These are phyloP conservation scores for Eudyptes chrysolophus DNA, from an alignment of 2,113 vertebrate genomes.

Conservation along the genomic window DNA sequence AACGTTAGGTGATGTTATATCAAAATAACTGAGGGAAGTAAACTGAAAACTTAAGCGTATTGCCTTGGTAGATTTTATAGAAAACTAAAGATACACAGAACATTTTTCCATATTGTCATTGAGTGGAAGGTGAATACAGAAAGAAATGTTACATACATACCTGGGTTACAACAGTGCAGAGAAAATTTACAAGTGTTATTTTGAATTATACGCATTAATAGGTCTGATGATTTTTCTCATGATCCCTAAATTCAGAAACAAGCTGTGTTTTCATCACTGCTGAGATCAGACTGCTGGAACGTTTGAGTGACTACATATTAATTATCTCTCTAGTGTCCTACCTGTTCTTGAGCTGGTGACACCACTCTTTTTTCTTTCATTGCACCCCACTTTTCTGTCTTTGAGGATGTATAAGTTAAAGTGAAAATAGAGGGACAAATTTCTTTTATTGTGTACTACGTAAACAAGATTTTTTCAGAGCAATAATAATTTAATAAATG, in stretches of 20 bases:
- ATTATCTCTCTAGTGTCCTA: constrained; percentile 28
- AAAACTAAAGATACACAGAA: not conserved
- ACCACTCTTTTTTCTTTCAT: not conserved
- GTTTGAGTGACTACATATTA: constrained; percentile 34
- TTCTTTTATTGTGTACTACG: not conserved
- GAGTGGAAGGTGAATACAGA: not conserved
- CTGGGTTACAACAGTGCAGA: not conserved
- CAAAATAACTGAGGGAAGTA: not conserved
- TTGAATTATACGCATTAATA: not conserved
- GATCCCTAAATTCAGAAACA: constrained; percentile 26
- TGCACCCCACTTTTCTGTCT: not conserved
- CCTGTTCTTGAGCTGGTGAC: not conserved
- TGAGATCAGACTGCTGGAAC: constrained; percentile 14
- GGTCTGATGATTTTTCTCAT: constrained; percentile 31
- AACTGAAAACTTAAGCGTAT: not conserved
- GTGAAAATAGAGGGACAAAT: not conserved
- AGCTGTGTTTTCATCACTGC: not conserved
- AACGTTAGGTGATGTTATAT: not conserved
- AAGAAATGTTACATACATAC: not conserved
- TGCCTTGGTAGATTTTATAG: not conserved
- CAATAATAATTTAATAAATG: not conserved
- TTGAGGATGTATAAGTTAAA: not conserved
- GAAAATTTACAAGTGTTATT: not conserved
- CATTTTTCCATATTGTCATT: not conserved
- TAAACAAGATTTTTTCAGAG: not conserved